Conservation (phyloP, 2,797 vertebrate genomes). For the Thalassophryne amazonica region DNA sequence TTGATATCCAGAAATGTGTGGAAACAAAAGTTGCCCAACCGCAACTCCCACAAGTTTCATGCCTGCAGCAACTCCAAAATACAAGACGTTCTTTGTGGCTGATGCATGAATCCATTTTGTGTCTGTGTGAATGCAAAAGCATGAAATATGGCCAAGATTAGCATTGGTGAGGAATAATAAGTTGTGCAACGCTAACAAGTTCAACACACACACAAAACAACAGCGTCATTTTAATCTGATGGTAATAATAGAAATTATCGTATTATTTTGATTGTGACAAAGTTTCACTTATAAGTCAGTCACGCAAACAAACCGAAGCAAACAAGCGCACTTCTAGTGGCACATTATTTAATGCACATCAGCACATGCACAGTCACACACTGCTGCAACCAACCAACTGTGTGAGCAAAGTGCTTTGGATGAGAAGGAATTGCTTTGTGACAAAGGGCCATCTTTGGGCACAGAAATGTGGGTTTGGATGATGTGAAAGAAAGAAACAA, state of each 20-base stretch:
- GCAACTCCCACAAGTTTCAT: neutral
- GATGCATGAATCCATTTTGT: neutral
- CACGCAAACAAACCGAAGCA: neutral
- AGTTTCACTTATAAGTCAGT: neutral
- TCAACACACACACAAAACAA: neutral
- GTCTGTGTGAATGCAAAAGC: neutral
- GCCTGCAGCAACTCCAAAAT: neutral
- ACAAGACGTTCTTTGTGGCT: neutral
- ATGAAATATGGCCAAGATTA: neutral
- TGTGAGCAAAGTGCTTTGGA: constrained; percentile 10
- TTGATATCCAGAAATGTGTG: neutral
- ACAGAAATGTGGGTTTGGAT: constrained; percentile 28
- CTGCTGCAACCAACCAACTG: neutral
- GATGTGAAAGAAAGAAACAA: constrained; percentile 36
- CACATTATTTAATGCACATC: neutral
- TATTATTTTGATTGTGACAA: neutral
- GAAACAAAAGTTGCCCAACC: neutral
- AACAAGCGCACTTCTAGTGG: neutral
- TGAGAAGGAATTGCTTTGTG: constrained; percentile 5
- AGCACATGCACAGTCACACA: constrained; percentile 1
- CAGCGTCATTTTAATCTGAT: too few relatives aligned
- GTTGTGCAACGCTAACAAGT: neutral
- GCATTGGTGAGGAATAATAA: neutral
- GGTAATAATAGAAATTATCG: too few relatives aligned
- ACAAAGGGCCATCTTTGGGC: constrained; percentile 28